Conservation (phyloP, 2,888 invertebrate species). For the Onchidella celtica region DNA sequence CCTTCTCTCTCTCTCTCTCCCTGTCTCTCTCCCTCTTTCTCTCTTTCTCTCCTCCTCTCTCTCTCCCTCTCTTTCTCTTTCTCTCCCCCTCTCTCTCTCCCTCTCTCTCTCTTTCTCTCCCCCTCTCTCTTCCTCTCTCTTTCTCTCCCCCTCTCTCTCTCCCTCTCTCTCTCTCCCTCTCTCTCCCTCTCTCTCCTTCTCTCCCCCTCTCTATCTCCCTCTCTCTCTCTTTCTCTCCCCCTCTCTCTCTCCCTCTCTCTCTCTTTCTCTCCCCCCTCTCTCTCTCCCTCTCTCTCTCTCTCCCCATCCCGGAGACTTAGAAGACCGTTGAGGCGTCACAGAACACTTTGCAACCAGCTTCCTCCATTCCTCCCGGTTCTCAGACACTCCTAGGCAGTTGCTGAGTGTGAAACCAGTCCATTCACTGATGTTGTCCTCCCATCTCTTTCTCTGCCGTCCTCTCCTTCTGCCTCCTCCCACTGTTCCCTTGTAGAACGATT, state of each 20-base stretch:
- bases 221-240: background rate
- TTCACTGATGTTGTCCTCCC: too few relatives aligned
- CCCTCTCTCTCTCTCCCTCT: background rate
- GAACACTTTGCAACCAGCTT: too few relatives aligned
- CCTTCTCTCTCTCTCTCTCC: background rate
- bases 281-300: background rate
- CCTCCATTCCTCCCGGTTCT: too few relatives aligned
- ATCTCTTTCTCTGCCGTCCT: too few relatives aligned
- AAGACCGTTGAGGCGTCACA: too few relatives aligned
- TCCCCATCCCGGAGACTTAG: too few relatives aligned
- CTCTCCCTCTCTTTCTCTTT: background rate
- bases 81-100: background rate
- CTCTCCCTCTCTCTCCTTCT: background rate
- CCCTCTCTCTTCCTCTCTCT: background rate
- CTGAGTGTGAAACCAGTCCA: too few relatives aligned
- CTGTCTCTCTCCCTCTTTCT: background rate
- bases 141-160: constrained; percentile 13
- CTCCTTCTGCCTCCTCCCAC: too few relatives aligned
- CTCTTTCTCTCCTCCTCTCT: background rate
- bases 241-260: constrained; percentile 8
- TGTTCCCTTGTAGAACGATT: too few relatives aligned
- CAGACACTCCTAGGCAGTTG: too few relatives aligned
- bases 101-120: constrained; percentile 4
- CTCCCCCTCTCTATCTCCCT: background rate
- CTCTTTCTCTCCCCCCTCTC: background rate